Evolutionary conservation across 2,113 vertebrate genomes (phyloP).

Genomic region (Microtus oregoni): DNA sequence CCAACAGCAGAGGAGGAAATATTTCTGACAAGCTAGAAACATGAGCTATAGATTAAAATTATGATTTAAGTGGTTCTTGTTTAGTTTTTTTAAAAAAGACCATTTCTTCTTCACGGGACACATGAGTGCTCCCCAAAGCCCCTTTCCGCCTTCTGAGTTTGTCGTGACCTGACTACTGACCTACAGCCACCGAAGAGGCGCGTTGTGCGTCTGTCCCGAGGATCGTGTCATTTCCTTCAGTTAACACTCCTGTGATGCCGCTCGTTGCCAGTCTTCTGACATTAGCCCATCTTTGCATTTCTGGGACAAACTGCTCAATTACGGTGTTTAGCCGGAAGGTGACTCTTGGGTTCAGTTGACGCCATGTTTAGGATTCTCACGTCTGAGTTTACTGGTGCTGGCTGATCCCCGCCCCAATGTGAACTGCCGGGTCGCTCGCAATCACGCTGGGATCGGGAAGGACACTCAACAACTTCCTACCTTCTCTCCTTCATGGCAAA

Average conservation of each 20-base stretch:
- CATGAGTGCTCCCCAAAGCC: background rate
- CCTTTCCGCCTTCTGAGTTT: background rate
- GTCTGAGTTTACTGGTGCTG: background rate
- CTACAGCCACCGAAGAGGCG: background rate
- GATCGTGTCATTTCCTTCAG: background rate
- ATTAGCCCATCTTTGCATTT: conserved; percentile 57
- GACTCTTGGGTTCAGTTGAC: background rate
- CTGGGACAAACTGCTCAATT: background rate
- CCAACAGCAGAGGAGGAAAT: background rate
- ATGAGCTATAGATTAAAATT: background rate
- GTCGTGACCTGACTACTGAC: background rate
- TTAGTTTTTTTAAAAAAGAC: background rate
- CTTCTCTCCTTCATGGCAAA: background rate
- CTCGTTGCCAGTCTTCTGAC: background rate
- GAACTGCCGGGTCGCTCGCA: background rate
- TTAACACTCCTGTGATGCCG: fast-evolving
- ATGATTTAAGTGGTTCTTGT: background rate
- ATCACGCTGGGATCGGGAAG: background rate
- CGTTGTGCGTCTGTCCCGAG: background rate
- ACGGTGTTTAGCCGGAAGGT: background rate
- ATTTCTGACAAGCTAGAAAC: background rate
- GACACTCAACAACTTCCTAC: background rate
- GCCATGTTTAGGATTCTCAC: background rate
- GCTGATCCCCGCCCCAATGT: background rate
- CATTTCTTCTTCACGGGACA: background rate